These are phyloP conservation scores for Drosophila nr. perissopoda DNA, from an alignment of 2,888 invertebrate species.

Conservation along the genomic window DNA sequence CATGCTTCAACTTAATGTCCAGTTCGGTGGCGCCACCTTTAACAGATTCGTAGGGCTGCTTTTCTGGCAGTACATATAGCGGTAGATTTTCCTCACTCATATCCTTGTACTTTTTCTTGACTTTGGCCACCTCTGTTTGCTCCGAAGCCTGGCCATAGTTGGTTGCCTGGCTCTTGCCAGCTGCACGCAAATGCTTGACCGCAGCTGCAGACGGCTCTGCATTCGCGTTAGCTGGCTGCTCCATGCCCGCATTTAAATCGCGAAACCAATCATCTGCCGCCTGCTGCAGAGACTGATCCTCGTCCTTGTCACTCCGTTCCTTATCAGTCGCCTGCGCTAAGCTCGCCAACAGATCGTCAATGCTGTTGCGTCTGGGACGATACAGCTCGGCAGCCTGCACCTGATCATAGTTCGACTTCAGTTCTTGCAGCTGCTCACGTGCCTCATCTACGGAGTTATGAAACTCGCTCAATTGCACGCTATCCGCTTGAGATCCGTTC, in stretches of 20 bases:
- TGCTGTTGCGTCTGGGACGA: constrained; percentile 66
- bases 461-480: constrained; percentile 62
- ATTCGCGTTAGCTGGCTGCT: neutral
- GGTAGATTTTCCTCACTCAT: neutral
- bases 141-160: constrained; percentile 39
- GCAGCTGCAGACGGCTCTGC: neutral
- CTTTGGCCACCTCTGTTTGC: constrained; percentile 60
- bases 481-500: neutral
- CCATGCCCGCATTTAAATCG: constrained; percentile 41
- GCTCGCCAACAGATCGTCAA: constrained; percentile 68
- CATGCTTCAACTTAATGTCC: constrained; percentile 47
- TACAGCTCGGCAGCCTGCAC: constrained; percentile 28
- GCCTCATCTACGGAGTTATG: constrained; percentile 61
- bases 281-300: constrained; percentile 38
- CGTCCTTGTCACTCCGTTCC: constrained; percentile 22
- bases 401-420: constrained; percentile 31
- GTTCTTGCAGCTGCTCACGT: constrained; percentile 47
- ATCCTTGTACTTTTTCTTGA: constrained; percentile 57
- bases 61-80: neutral
- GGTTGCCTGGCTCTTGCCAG: neutral
- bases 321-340: constrained; percentile 45
- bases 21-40: constrained; percentile 24
- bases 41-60: neutral
- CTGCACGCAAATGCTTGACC: constrained; percentile 23
- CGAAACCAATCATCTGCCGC: constrained; percentile 73